A percentile compares a stretch with the other conserved stretches of the same genome.
Evolutionary conservation across 2,888 invertebrate species (phyloP).

Genomic region (Spilosoma lubricipeda): DNA sequence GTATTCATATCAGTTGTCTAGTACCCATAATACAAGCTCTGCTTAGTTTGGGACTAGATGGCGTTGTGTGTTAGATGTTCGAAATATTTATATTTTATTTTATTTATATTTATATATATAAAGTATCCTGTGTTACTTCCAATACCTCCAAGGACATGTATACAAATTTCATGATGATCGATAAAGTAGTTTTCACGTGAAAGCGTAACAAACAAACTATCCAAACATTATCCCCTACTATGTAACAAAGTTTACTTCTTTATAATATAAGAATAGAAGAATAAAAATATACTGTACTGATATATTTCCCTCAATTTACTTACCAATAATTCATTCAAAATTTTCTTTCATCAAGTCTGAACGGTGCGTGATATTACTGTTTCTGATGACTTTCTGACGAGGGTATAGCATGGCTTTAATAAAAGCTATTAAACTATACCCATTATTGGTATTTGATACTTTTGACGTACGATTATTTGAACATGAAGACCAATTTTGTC

Average conservation of each 20-base stretch:
- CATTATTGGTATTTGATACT: conserved; percentile 38
- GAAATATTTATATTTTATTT: too few species aligned
- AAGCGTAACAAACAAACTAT: too few species aligned
- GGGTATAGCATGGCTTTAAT: conserved; percentile 66
- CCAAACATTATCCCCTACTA: too few species aligned
- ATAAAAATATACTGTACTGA: neutral
- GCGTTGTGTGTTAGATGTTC: too few species aligned
- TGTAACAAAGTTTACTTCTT: neutral
- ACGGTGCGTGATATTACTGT: conserved; percentile 21
- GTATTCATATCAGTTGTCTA: too few species aligned
- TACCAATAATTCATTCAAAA: conserved; percentile 19
- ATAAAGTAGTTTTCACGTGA: too few species aligned
- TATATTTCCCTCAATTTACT: conserved; percentile 2
- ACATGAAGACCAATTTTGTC: conserved; percentile 21
- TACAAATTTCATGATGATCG: too few species aligned
- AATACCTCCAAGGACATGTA: too few species aligned
- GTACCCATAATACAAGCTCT: too few species aligned
- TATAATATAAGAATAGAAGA: neutral
- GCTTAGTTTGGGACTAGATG: too few species aligned
- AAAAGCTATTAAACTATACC: conserved; percentile 40
- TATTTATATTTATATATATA: too few species aligned
- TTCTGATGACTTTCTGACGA: conserved; percentile 65
- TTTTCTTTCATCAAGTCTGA: conserved; percentile 17
- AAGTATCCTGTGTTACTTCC: too few species aligned
- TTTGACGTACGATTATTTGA: conserved; percentile 26